Conservation (phyloP, 2,113 vertebrate genomes). For the Acinonyx jubatus region DNA sequence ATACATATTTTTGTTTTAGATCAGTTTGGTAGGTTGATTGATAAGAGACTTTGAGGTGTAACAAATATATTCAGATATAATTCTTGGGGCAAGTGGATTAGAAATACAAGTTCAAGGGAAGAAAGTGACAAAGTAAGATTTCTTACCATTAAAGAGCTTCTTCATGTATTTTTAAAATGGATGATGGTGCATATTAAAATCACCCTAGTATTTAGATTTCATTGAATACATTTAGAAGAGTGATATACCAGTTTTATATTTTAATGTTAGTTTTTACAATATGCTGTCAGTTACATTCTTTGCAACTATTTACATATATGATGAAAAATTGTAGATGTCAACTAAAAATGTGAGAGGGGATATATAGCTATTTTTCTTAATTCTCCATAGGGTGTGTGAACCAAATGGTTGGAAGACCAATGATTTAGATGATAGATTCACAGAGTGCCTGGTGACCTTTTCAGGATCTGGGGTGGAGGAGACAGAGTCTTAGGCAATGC, state of each 20-base stretch:
- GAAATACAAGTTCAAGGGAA: conserved; percentile 23
- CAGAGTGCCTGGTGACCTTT: background rate
- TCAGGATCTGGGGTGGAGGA: background rate
- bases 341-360: background rate
- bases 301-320: conserved; percentile 56
- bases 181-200: conserved; percentile 15
- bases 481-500: background rate
- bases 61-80: conserved; percentile 45
- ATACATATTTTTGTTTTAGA: conserved; percentile 46
- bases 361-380: background rate
- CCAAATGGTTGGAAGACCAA: background rate
- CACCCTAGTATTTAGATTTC: conserved; percentile 21
- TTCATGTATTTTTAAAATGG: conserved; percentile 47
- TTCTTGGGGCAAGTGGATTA: background rate
- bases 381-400: background rate
- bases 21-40: conserved; percentile 40
- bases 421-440: background rate
- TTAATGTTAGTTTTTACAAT: conserved; percentile 56
- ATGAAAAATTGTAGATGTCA: conserved; percentile 43
- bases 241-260: conserved; percentile 26
- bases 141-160: conserved; percentile 2
- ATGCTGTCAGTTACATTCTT: background rate
- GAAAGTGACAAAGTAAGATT: conserved; percentile 7
- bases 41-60: conserved; percentile 57
- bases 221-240: conserved; percentile 29